Evolutionary conservation across 2,113 vertebrate genomes (phyloP), one percentile per base, ranked within the genome.

Genomic region (Ammodytes marinus): DNA sequence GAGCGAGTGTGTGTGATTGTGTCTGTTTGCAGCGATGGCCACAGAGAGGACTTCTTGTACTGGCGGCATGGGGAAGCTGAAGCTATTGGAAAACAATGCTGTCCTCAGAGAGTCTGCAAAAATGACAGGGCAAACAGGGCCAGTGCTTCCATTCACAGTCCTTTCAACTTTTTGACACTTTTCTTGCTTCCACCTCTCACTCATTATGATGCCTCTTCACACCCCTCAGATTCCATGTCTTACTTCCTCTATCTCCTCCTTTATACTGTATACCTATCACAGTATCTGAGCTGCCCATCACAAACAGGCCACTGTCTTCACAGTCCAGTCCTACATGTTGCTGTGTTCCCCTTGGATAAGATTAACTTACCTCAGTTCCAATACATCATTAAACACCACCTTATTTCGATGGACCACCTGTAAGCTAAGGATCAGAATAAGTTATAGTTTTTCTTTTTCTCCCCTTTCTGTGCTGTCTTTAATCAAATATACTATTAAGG

Each of bases 1-100:
- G 91, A 93, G 89, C 84, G 86, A 72, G 77, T 90, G 88, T 91
- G 94, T 91, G 84, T 90, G 90, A 92, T 92, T 89, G 88, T 80
- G 89, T 91, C 93, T 93, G 91, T 92, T 92, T 86, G 88, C 65
- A 68, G 85, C 39, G 72, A 77, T 17, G 80, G 88, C 83, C 80
- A 55, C 84, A 75, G 90, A 92, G 86, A 90, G 84, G 86, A 88
- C 78, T 73, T 82, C 88, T 90, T 90, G 88, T 88, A 72, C 77
- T 63, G 74, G 79, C 73, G 66, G 85, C 71, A 42, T 83, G 80
- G 77, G 79, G 65, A 82, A 35, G 55, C 68, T 43, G 47, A 83
- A 45, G 76, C 84, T 86, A 88, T 74, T 50, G 76, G 86, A 87
- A 66, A 89, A 83, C 83, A 78, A 66, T 43, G 43, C 74, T 64